Percentiles rank a stretch among this genome's conserved stretches.
Evolutionary conservation across 2,113 vertebrate genomes (phyloP).

Genomic region (Taxidea taxus): DNA sequence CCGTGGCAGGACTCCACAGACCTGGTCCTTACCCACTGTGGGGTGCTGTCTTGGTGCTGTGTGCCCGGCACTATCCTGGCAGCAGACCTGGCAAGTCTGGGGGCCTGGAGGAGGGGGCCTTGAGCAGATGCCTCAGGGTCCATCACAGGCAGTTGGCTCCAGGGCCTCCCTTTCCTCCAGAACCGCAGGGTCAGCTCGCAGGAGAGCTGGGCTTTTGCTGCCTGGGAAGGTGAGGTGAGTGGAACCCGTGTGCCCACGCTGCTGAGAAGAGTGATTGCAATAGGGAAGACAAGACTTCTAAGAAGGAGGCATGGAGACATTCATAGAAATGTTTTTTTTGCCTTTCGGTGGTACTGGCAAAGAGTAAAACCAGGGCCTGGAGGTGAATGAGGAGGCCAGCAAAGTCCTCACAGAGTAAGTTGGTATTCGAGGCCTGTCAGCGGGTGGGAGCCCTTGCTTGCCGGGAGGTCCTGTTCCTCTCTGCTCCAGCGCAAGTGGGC

Average conservation of each 20-base stretch:
- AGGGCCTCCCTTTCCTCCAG: not conserved
- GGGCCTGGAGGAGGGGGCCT: no score
- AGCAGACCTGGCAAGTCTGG: not conserved
- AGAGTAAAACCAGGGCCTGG: fast-evolving
- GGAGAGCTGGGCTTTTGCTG: not conserved
- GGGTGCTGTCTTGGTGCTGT: not conserved
- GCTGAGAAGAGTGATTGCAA: not conserved
- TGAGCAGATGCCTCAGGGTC: not conserved
- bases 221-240: fast-evolving
- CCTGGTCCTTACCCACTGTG: fast-evolving
- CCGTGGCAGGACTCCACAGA: not conserved
- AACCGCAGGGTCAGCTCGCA: not conserved
- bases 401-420: no score
- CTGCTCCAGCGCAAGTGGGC: not conserved
- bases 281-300: not conserved
- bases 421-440: fast-evolving
- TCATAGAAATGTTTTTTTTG: not conserved
- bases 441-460: not conserved
- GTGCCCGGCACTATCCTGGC: not conserved
- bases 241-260: not conserved
- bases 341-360: not conserved
- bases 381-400: not conserved
- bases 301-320: not conserved
- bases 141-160: fast-evolving
- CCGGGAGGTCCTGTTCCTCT: fast-evolving